Evolutionary conservation across 1,140 invertebrate species (phyloP).

Genomic region (Phenacoccus solenopsis): DNA sequence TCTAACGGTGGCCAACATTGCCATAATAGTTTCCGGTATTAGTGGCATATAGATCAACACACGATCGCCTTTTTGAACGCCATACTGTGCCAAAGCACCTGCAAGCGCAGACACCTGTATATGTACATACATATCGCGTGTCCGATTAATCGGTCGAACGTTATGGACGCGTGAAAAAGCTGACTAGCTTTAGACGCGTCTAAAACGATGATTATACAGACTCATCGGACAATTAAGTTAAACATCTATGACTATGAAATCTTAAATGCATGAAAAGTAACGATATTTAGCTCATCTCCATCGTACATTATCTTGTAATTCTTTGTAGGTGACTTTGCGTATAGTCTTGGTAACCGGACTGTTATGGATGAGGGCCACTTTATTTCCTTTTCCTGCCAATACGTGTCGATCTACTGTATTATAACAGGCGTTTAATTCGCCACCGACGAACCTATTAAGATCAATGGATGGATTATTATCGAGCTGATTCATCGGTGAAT

Average conservation of each 20-base stretch:
- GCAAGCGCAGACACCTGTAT: constrained; percentile 58
- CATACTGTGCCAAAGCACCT: constrained; percentile 54
- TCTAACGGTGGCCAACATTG: constrained; percentile 69
- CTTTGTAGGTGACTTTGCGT: constrained; percentile 61
- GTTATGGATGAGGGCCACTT: constrained; percentile 76
- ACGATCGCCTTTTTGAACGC: constrained; percentile 59
- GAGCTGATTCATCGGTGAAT: no score
- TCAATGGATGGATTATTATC: no score
- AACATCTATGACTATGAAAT: no score
- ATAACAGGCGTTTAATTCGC: constrained; percentile 83
- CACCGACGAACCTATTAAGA: constrained; percentile 61
- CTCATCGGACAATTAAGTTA: no score
- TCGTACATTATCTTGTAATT: constrained; percentile 60
- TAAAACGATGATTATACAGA: no score
- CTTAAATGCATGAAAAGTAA: no score
- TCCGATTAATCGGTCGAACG: background rate
- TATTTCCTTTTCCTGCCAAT: constrained; percentile 55
- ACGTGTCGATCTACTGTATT: constrained; percentile 87
- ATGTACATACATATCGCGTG: background rate
- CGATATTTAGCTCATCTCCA: no score
- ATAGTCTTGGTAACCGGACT: constrained; percentile 68
- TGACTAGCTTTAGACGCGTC: no score
- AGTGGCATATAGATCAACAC: constrained; percentile 87
- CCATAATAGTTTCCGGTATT: constrained; percentile 71
- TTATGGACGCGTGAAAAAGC: background rate